These are phyloP conservation scores for Agrotis ipsilon DNA, from an alignment of 2,888 invertebrate genomes.

Conservation along the genomic window DNA sequence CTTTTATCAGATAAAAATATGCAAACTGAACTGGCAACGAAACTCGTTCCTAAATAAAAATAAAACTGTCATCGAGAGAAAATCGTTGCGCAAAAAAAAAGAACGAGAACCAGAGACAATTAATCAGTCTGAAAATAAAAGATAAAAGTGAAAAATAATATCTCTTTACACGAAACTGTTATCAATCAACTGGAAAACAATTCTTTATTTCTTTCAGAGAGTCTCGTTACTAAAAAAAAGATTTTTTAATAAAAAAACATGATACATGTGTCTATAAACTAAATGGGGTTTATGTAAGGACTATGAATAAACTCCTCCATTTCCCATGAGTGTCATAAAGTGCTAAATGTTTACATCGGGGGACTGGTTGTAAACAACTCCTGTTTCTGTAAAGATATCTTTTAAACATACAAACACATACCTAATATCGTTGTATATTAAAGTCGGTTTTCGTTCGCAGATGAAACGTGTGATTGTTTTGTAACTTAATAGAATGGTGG, in stretches of 20 bases:
- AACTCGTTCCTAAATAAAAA: constrained; percentile 5
- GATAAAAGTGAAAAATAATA: constrained; percentile 46
- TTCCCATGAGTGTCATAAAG: constrained; percentile 30
- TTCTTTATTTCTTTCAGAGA: constrained; percentile 21
- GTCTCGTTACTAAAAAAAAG: not conserved
- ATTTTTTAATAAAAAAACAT: not conserved
- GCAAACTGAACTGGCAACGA: not conserved
- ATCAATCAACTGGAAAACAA: constrained; percentile 51
- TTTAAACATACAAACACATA: too few species aligned
- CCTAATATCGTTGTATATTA: too few species aligned
- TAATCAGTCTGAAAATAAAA: constrained; percentile 49
- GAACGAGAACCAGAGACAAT: constrained; percentile 41
- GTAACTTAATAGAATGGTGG: too few species aligned
- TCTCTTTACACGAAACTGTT: constrained; percentile 47
- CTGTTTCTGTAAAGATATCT: not conserved
- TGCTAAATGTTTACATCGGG: constrained; percentile 43
- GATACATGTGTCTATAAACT: constrained; percentile 14
- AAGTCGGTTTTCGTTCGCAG: too few species aligned
- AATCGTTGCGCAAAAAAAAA: constrained; percentile 15
- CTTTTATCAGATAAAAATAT: not conserved
- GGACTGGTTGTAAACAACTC: constrained; percentile 34
- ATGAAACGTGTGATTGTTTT: too few species aligned
- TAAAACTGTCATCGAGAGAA: constrained; percentile 34
- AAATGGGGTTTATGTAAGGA: constrained; percentile 26
- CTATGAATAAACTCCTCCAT: constrained; percentile 33